Evolutionary conservation across 2,113 vertebrate species (phyloP), one percentile per base, ranked within the genome.

Genomic region (Orthonyx spaldingii): DNA sequence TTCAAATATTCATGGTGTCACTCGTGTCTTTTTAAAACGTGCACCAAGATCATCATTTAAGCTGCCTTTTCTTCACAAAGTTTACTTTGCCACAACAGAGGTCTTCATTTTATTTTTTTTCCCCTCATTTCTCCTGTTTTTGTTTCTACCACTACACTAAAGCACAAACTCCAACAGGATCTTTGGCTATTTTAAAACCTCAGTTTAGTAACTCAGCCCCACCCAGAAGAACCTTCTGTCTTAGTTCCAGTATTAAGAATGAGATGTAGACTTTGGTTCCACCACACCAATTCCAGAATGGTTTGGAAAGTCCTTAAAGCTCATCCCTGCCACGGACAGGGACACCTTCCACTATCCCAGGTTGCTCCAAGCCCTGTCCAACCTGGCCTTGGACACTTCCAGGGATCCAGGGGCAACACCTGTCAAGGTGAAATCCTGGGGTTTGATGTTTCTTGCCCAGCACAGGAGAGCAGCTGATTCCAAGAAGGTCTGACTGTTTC

Each of bases 101-200:
- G 11, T 13, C 21, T 49, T 23, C 1, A 0, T 13, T 28, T 39
- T 24, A 10, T 60, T 44, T 10, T 33, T 5, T 1, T 8, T 26
- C 13, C 7, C 7, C 23, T 22, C 24, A 13, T 28, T 32, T 14
- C 6, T 56, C 24, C 14, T 15, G 5, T 0, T 49, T 37, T 64
- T 3, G 55, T 76, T 93, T 77, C 19, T 12, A 56, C 18, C 42
- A 30, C 22, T 28, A 13, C 37, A 3, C 13, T 1, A 4, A 84
- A 71, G 47, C 33, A 75, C 1, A 2, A 87, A 68, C 33, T n/a
- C 26, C 13, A 64, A 18, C 7, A 42, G 56, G 14, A 23, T 22
- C 22, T 21, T 32, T 11, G 26, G 10, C 32, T 76, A 2, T 49
- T 69, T 56, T 24, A 61, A 65, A 76, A 44, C 2, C 24, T 87